A percentile compares a stretch with the other conserved stretches of the same genome.
phyloP scores from a whole-genome alignment of 2,113 vertebrate species.

The Origma solitaria region DNA sequence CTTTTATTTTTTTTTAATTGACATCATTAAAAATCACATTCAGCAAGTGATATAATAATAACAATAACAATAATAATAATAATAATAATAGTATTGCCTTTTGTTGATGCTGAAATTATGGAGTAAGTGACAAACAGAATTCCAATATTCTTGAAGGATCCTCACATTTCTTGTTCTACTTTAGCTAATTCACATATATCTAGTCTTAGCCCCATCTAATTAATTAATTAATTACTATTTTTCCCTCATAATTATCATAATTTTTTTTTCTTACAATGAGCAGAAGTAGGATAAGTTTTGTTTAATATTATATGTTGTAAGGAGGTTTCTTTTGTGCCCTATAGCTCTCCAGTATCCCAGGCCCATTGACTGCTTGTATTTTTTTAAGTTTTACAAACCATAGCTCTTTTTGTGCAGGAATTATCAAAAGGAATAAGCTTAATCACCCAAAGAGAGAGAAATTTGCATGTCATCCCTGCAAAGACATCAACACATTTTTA shows the following conservation, averaged over 20 bases:
- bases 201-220: not conserved
- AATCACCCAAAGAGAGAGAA: not conserved
- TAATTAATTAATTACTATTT: not conserved
- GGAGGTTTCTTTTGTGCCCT: not conserved
- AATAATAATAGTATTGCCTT: not conserved
- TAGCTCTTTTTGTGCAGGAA: not conserved
- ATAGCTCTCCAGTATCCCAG: not conserved
- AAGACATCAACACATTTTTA: not conserved
- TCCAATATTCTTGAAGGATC: not conserved
- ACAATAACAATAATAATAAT: too few species aligned
- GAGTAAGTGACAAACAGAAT: not conserved
- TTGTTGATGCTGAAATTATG: not conserved
- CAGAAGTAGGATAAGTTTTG: not conserved
- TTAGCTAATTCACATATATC: not conserved
- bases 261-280: not conserved
- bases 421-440: not conserved
- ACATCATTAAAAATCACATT: not conserved
- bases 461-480: not conserved
- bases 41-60: not conserved
- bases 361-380: not conserved
- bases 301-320: not conserved
- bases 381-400: not conserved
- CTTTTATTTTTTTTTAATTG: not conserved
- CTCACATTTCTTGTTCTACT: not conserved
- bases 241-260: not conserved